These are phyloP conservation scores for Nasua narica DNA, from an alignment of 2,797 vertebrate genomes.

Conservation along the genomic window DNA sequence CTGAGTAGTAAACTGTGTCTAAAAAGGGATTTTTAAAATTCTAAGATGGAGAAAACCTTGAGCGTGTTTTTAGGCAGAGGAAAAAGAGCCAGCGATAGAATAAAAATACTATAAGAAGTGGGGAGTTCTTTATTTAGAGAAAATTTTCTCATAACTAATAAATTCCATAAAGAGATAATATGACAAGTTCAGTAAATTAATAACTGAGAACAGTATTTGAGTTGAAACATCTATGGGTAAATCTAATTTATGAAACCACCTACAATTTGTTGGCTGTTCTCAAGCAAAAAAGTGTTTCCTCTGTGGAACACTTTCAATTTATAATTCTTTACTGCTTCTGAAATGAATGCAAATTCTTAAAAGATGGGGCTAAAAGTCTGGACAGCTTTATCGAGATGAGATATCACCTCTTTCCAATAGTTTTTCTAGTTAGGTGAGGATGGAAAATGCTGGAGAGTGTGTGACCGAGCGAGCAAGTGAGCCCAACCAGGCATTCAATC, in stretches of 20 bases:
- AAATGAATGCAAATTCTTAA: slow-evolving; percentile 33
- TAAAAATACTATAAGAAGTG: slow-evolving; percentile 32
- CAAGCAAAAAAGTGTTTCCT: slow-evolving; percentile 36
- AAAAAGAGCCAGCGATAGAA: slow-evolving; percentile 17
- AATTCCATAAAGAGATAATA: slow-evolving; percentile 50
- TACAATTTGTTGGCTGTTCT: slow-evolving; percentile 32
- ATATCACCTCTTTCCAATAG: not conserved
- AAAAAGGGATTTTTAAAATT: not conserved
- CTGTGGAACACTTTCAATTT: not conserved
- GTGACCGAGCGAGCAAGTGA: not conserved
- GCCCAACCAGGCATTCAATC: not conserved
- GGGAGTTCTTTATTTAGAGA: slow-evolving; percentile 40
- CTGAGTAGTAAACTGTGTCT: not conserved
- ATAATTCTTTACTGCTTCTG: not conserved
- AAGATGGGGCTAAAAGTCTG: not conserved
- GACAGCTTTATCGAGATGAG: not conserved
- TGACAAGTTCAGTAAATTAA: slow-evolving; percentile 64
- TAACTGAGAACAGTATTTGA: slow-evolving; percentile 35
- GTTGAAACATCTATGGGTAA: slow-evolving; percentile 37
- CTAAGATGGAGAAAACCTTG: not conserved
- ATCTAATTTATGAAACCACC: slow-evolving; percentile 49
- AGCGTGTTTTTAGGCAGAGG: slow-evolving; percentile 3
- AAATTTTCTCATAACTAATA: slow-evolving; percentile 40
- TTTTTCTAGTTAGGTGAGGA: slow-evolving; percentile 20
- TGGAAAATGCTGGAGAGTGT: not conserved